A percentile compares a stretch with the other conserved stretches of the same genome.
Conservation (phyloP, 2,888 invertebrate genomes). For the Drosophila pseudotakahashii region DNA sequence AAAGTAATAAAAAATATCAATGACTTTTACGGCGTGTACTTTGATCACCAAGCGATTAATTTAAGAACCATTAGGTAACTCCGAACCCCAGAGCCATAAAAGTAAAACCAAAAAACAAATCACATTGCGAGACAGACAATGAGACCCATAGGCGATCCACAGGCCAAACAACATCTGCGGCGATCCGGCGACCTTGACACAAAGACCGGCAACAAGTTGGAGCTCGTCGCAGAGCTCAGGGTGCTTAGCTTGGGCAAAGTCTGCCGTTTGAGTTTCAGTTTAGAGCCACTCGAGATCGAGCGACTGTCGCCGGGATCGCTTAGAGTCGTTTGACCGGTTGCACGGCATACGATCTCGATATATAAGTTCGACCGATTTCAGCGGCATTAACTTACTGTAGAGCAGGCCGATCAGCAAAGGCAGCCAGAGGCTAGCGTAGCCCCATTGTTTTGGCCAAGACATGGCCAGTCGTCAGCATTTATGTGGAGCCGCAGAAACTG, state of each 20-base stretch:
- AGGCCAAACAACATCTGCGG: constrained; percentile 24
- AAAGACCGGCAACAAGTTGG: constrained; percentile 72
- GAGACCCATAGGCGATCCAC: constrained; percentile 21
- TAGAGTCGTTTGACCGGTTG: constrained; percentile 42
- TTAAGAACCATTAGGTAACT: constrained; percentile 21
- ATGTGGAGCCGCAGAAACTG: constrained; percentile 47
- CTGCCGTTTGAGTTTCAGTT: neutral
- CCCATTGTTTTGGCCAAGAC: constrained; percentile 70
- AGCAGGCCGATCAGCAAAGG: constrained; percentile 57
- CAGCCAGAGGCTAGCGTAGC: constrained; percentile 59
- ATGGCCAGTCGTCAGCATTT: constrained; percentile 68
- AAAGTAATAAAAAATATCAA: neutral
- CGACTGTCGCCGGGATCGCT: constrained; percentile 30
- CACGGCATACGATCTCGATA: constrained; percentile 4
- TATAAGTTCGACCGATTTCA: constrained; percentile 11
- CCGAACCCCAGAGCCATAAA: constrained; percentile 3
- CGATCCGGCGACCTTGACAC: constrained; percentile 77
- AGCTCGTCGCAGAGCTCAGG: constrained; percentile 22
- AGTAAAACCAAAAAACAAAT: constrained; percentile 5
- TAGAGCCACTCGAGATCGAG: constrained; percentile 23
- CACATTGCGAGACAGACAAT: constrained; percentile 5
- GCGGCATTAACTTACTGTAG: constrained; percentile 58
- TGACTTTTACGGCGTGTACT: constrained; percentile 1
- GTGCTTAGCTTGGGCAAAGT: constrained; percentile 35
- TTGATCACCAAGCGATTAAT: neutral